Evolutionary conservation across 2,888 invertebrate genomes (phyloP).

Genomic region (Conomelus anceps): DNA sequence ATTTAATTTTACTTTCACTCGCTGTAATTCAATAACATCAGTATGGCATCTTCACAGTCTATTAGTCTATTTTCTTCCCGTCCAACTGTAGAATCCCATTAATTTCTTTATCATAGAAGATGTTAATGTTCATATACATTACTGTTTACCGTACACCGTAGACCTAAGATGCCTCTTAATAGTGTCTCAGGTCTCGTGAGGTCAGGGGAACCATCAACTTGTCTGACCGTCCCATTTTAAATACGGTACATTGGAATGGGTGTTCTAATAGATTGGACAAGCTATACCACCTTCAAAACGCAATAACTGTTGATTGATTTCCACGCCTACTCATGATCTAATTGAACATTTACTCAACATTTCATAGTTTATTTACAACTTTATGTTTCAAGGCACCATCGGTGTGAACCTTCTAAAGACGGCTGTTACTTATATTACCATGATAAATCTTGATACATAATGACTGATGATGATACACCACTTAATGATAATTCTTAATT

Average conservation of each 20-base stretch:
- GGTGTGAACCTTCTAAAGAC: not conserved
- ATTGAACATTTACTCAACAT: not conserved
- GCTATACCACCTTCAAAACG: not conserved
- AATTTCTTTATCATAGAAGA: too few species aligned
- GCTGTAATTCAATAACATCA: too few species aligned
- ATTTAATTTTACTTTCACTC: too few species aligned
- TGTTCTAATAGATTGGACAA: not conserved
- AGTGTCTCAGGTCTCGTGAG: not conserved
- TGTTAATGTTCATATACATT: too few species aligned
- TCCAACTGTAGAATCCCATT: too few species aligned
- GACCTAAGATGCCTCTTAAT: too few species aligned
- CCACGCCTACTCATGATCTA: not conserved
- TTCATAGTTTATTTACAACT: not conserved
- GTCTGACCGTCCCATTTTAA: not conserved
- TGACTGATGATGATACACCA: too few species aligned
- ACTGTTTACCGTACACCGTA: too few species aligned
- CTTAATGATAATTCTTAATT: too few species aligned
- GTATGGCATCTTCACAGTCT: too few species aligned
- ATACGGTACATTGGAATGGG: not conserved
- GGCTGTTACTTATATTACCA: not conserved
- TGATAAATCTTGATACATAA: too few species aligned
- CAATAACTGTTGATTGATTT: not conserved
- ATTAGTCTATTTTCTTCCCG: too few species aligned
- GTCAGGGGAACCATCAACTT: not conserved
- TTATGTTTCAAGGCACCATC: not conserved